phyloP scores from a whole-genome alignment of 53 echinoderm and acorn worm species.

The Echinarachnius parma region DNA sequence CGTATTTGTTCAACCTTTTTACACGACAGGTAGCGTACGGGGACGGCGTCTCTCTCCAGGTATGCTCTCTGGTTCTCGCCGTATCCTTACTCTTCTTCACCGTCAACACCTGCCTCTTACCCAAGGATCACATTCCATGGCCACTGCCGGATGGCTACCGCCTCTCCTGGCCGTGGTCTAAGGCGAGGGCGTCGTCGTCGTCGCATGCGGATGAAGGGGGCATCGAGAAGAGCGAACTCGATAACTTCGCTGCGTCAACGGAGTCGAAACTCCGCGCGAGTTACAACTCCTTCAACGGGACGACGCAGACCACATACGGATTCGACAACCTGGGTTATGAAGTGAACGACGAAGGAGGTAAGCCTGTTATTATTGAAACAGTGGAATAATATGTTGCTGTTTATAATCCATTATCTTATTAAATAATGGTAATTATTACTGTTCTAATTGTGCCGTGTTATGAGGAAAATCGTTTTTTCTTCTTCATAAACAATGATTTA shows the following conservation, averaged over 20 bases:
- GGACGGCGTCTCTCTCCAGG: conserved; percentile 9
- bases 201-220: neutral
- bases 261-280: too few relatives aligned
- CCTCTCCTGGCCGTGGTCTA: neutral
- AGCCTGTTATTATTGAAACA: neutral
- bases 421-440: too few relatives aligned
- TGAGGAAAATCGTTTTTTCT: too few relatives aligned
- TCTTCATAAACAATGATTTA: too few relatives aligned
- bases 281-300: neutral
- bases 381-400: too few relatives aligned
- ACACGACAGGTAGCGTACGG: conserved; percentile 15
- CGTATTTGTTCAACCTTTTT: neutral
- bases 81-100: conserved; percentile 6
- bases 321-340: conserved; percentile 14
- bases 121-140: conserved; percentile 26
- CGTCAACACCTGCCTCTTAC: conserved; percentile 21
- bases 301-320: conserved; percentile 15
- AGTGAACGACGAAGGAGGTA: neutral
- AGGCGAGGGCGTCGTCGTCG: neutral
- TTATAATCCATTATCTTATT: too few relatives aligned
- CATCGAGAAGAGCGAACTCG: neutral
- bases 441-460: too few relatives aligned
- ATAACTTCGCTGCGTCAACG: neutral
- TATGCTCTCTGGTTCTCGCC: conserved; percentile 1
- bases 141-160: conserved; percentile 14